These are phyloP conservation scores for Poeciliopsis infans DNA, from an alignment of 2,797 vertebrate species.

Conservation along the genomic window DNA sequence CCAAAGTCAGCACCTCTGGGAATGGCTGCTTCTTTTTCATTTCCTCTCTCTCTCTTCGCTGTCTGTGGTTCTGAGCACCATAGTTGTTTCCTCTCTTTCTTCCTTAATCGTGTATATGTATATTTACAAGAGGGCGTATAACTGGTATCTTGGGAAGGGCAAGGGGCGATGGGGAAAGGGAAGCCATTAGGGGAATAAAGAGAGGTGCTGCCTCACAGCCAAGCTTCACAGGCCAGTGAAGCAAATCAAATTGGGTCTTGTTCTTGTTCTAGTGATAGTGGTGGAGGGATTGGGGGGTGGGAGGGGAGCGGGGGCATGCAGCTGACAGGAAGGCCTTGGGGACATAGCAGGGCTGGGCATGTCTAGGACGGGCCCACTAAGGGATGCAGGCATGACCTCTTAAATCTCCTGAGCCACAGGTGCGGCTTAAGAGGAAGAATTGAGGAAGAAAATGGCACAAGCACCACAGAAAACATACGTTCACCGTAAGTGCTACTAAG, in stretches of 20 bases:
- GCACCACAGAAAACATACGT: neutral
- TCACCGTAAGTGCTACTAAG: neutral
- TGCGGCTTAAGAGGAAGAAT: constrained; percentile 41
- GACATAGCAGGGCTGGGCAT: constrained; percentile 73
- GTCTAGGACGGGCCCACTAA: constrained; percentile 58
- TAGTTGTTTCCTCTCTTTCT: constrained; percentile 34
- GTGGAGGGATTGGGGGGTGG: constrained; percentile 11
- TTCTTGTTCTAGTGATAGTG: constrained; percentile 72
- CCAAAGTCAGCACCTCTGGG: constrained; percentile 87
- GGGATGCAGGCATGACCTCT: constrained; percentile 61
- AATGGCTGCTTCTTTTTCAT: constrained; percentile 61
- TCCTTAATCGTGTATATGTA: constrained; percentile 84
- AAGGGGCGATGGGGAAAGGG: constrained; percentile 79
- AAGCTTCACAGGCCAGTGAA: constrained; percentile 96
- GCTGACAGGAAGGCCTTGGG: constrained; percentile 68
- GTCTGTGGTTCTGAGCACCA: constrained; percentile 28
- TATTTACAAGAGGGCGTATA: constrained; percentile 96
- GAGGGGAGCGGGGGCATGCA: constrained; percentile 24
- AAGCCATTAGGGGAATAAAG: constrained; percentile 94
- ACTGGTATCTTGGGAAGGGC: constrained; percentile 89
- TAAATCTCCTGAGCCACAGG: constrained; percentile 68
- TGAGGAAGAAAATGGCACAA: neutral
- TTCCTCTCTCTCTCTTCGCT: constrained; percentile 49
- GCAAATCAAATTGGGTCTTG: constrained; percentile 98
- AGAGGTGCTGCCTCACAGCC: constrained; percentile 90